Conservation (phyloP, 2,888 invertebrate genomes). For the Dendrolimus pini region DNA sequence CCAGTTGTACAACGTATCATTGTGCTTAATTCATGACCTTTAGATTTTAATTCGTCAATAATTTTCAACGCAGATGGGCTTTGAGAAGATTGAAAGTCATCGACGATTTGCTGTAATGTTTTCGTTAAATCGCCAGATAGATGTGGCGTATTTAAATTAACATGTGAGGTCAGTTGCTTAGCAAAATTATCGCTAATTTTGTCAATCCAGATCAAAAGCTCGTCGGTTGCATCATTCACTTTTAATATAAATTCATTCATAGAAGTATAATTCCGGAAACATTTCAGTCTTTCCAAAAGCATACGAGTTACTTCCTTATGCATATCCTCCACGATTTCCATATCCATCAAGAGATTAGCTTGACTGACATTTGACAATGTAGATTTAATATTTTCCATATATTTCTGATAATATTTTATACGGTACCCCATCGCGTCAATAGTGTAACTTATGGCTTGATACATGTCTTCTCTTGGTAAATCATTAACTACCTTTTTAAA, state of each 20-base stretch:
- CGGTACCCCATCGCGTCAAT: constrained; percentile 48
- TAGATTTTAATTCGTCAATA: constrained; percentile 38
- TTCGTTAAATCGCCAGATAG: constrained; percentile 44
- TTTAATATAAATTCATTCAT: constrained; percentile 40
- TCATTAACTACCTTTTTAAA: constrained; percentile 32
- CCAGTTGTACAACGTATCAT: constrained; percentile 45
- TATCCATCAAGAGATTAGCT: constrained; percentile 39
- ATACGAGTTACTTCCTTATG: constrained; percentile 38
- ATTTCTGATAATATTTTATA: constrained; percentile 47
- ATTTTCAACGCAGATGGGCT: constrained; percentile 30
- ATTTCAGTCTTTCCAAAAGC: constrained; percentile 44
- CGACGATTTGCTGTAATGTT: constrained; percentile 53
- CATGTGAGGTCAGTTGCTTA: constrained; percentile 39
- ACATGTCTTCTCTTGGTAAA: constrained; percentile 40
- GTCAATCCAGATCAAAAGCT: constrained; percentile 55
- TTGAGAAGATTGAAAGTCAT: constrained; percentile 33
- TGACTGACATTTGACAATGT: constrained; percentile 33
- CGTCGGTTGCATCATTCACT: constrained; percentile 31
- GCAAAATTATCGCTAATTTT: constrained; percentile 51
- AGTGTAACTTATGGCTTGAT: constrained; percentile 46
- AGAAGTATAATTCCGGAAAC: constrained; percentile 33
- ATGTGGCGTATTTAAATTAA: constrained; percentile 38
- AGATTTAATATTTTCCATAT: constrained; percentile 38
- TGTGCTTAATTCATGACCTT: constrained; percentile 38
- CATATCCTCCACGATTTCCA: constrained; percentile 66